Evolutionary conservation across 2,888 invertebrate species (phyloP).

Genomic region (Leuctra nigra): DNA sequence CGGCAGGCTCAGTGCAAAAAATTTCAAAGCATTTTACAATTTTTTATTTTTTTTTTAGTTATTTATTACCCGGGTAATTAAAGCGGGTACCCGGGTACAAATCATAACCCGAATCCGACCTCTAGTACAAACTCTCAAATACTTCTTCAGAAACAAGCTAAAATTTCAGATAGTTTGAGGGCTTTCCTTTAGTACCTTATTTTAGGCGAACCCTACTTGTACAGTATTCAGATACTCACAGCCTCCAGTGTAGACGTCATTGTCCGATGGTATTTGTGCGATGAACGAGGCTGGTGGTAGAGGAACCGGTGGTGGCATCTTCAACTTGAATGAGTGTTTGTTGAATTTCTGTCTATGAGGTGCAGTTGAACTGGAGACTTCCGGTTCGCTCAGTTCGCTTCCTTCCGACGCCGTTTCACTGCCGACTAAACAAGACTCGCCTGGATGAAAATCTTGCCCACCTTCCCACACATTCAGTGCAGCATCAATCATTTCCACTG

Average conservation of each 20-base stretch:
- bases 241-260: slow-evolving; percentile 8
- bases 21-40: too few species aligned
- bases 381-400: slow-evolving; percentile 42
- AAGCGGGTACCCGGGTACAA: too few species aligned
- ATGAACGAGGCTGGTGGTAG: slow-evolving; percentile 18
- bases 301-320: slow-evolving; percentile 35
- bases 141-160: too few species aligned
- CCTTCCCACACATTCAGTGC: not conserved
- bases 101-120: too few species aligned
- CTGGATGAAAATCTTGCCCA: not conserved
- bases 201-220: too few species aligned
- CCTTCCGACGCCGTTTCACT: slow-evolving; percentile 40
- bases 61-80: too few species aligned
- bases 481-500: slow-evolving; percentile 2
- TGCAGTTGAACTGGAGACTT: slow-evolving; percentile 34
- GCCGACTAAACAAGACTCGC: slow-evolving; percentile 28
- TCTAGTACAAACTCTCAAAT: too few species aligned
- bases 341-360: slow-evolving; percentile 37
- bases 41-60: too few species aligned
- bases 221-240: too few species aligned
- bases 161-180: too few species aligned
- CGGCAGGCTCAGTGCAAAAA: too few species aligned
- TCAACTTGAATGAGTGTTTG: slow-evolving; percentile 43
- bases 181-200: too few species aligned
- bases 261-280: slow-evolving; percentile 2